A percentile compares a stretch with the other conserved stretches of the same genome.
These are phyloP conservation scores for Drosophila mayaguana DNA, from an alignment of 2,888 invertebrate species.

Conservation along the genomic window DNA sequence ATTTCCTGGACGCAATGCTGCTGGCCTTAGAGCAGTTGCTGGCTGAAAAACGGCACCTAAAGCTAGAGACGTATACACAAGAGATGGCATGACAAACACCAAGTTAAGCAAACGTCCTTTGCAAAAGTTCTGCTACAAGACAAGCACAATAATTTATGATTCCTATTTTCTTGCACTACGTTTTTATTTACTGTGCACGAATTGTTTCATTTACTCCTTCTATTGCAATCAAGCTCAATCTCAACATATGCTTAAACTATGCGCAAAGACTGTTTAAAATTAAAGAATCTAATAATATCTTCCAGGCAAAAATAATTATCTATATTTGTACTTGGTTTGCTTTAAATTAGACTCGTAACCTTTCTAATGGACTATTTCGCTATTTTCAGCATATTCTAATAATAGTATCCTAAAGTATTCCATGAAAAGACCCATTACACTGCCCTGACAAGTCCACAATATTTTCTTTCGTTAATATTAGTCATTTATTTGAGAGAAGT, in stretches of 20 bases:
- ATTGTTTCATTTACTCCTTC: conserved; percentile 38
- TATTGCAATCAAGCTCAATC: conserved; percentile 31
- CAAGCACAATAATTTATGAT: background rate
- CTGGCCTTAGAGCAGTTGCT: conserved; percentile 72
- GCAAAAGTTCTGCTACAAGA: conserved; percentile 3
- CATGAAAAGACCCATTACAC: background rate
- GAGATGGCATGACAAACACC: background rate
- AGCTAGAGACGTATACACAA: conserved; percentile 38
- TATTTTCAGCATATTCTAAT: background rate
- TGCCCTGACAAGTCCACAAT: background rate
- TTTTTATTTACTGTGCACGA: conserved; percentile 44
- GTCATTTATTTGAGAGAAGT: background rate
- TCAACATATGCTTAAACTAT: background rate
- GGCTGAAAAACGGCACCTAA: conserved; percentile 65
- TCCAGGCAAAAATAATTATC: background rate
- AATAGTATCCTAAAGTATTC: background rate
- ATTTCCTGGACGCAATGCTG: conserved; percentile 75
- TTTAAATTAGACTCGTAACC: background rate
- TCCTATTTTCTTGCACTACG: conserved; percentile 15
- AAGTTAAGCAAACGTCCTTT: conserved; percentile 1
- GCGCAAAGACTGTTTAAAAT: background rate
- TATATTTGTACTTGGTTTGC: background rate
- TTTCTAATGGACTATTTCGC: background rate
- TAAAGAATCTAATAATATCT: background rate
- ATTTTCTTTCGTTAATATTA: background rate